Percentiles rank a stretch among this genome's conserved stretches.
Conservation (phyloP, 2,113 vertebrate genomes). For the Gallinago undulata region DNA sequence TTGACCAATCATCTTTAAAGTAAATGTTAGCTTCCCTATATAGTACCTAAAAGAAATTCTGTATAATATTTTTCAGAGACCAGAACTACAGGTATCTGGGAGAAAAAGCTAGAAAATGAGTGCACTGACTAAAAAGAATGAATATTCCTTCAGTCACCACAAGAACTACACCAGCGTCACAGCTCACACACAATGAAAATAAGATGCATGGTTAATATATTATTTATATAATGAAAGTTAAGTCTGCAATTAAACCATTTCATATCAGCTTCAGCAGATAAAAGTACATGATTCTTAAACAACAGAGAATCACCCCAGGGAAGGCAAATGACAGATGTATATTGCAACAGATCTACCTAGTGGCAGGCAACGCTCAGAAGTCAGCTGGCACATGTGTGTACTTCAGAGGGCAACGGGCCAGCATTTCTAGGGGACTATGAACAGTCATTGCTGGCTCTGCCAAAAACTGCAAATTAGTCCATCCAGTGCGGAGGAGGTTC, state of each 20-base stretch:
- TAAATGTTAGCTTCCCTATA: background rate
- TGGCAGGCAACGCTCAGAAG: background rate
- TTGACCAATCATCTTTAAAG: background rate
- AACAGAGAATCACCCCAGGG: background rate
- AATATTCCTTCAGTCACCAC: background rate
- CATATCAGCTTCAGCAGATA: background rate
- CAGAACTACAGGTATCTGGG: background rate
- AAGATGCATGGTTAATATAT: background rate
- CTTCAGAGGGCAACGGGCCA: background rate
- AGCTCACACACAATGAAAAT: background rate
- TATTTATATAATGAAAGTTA: background rate
- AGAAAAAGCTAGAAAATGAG: constrained; percentile 2
- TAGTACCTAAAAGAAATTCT: background rate
- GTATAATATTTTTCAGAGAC: background rate
- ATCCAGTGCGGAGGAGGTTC: background rate
- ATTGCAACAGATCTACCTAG: background rate
- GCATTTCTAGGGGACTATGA: background rate
- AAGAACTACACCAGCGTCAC: accelerated
- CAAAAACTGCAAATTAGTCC: background rate
- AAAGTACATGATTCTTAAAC: background rate
- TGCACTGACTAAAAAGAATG: background rate
- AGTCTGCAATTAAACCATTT: constrained; percentile 17
- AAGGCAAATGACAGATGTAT: background rate
- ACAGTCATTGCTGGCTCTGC: background rate
- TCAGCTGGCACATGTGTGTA: background rate